Conservation (phyloP, 2,113 vertebrate species). For the Crotalus horridus region DNA sequence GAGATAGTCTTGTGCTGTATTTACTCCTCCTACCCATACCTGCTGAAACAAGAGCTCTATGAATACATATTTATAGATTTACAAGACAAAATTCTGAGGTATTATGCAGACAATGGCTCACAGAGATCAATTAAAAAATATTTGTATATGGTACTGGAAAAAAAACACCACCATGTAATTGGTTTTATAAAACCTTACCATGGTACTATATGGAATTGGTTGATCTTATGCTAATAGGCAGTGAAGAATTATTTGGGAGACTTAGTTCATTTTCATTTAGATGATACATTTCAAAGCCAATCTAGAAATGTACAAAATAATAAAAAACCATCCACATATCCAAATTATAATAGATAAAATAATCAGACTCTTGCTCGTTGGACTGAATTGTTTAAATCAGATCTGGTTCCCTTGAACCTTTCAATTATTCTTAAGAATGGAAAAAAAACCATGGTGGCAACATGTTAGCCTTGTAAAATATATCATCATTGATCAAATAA, state of each 20-base stretch:
- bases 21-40: slow-evolving; percentile 35
- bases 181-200: slow-evolving; percentile 29
- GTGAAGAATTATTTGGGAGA: slow-evolving; percentile 8
- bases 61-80: slow-evolving; percentile 53
- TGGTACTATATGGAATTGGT: neutral
- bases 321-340: neutral
- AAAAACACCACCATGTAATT: neutral
- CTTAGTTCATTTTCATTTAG: neutral
- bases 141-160: slow-evolving; percentile 31
- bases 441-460: neutral
- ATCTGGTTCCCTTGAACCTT: neutral
- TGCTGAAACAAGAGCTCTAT: slow-evolving; percentile 40
- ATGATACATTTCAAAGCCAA: accelerated
- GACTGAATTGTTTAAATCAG: neutral
- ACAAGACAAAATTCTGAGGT: slow-evolving; percentile 24
- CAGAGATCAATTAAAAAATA: slow-evolving; percentile 47
- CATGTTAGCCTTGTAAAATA: neutral
- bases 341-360: neutral
- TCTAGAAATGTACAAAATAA: neutral
- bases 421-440: neutral
- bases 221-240: neutral
- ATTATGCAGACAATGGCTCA: neutral
- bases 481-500: neutral
- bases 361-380: neutral
- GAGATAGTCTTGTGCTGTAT: slow-evolving; percentile 30